Base-by-base conservation (phyloP, 2,888 invertebrate species). In the Syrista parreyssii region DNA sequence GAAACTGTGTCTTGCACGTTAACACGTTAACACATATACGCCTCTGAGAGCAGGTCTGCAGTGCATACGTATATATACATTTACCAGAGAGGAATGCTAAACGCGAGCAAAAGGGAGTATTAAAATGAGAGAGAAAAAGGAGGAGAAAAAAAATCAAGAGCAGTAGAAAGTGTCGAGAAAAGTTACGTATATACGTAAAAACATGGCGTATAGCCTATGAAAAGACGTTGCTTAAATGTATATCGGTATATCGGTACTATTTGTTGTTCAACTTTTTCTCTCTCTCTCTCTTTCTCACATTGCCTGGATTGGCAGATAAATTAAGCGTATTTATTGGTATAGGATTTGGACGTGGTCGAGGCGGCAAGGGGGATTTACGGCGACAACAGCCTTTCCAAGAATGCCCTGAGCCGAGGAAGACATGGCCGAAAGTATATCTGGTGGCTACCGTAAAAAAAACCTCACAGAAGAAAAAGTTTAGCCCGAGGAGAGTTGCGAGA, bases 51-150 rank as follows among this genome's bases (percentile, higher is more conserved):
- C 9, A 55, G 55, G 55, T 55, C 15, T 15, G 55, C 55, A 23
- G 55, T 15, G 55, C 0, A 40, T 40, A 40, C 15, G 1, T 12
- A 36, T 36, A 36, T 12, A 36, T 12, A 55, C 55, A 9, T 23
- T 23, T 23, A 55, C 55, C 55, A 55, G 23, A 23, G 55, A 9
- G 55, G 55, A 55, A 55, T 55, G 55, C 55, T 55, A 55, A 55
- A 55, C 23, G 71, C 76, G 75, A 74, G 69, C 75, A 71, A 12
- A 15, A 73, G 78, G 74, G 75, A 40, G 55, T 74, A 35, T 34
- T 35, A 34, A 73, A 77, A 74, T 6, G 15, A 72, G 74, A 69
- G 33, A 73, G 73, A 73, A 23, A 36, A 35, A 71, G 33, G 40
- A 31, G 71, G 23, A 68, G 73, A 68, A 73, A 35, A 33, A 73